Percentiles rank a stretch among this genome's conserved stretches.
Evolutionary conservation across 1,140 invertebrate genomes (phyloP).

Genomic region (Micrasema longulum): DNA sequence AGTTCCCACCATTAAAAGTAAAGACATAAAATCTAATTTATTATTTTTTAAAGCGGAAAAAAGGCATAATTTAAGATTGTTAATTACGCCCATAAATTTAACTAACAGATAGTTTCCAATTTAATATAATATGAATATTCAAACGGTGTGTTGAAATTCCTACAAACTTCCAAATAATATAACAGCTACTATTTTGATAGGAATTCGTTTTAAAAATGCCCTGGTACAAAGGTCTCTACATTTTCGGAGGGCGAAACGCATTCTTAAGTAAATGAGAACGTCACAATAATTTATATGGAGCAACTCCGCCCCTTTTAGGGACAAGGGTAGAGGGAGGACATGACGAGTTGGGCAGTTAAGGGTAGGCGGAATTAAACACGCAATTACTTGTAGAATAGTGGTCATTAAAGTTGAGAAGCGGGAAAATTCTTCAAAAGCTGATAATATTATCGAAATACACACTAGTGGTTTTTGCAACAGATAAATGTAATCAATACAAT

Average conservation of each 20-base stretch:
- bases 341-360: too few relatives aligned
- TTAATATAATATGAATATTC: too few relatives aligned
- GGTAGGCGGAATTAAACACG: slow-evolving; percentile 35
- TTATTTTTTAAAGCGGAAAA: too few relatives aligned
- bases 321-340: slow-evolving; percentile 3
- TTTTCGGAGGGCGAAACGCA: slow-evolving; percentile 36
- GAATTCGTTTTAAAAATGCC: slow-evolving; percentile 16
- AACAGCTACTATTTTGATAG: neutral
- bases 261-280: slow-evolving; percentile 48
- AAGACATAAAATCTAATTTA: too few relatives aligned
- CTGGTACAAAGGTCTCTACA: neutral
- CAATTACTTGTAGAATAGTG: slow-evolving; percentile 31
- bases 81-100: too few relatives aligned
- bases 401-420: slow-evolving; percentile 10
- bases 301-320: neutral
- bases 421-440: neutral
- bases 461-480: too few relatives aligned
- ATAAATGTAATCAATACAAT: too few relatives aligned
- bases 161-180: too few relatives aligned
- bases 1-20: too few relatives aligned
- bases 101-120: too few relatives aligned
- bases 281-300: slow-evolving; percentile 45
- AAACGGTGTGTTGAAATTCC: too few relatives aligned
- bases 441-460: slow-evolving; percentile 1
- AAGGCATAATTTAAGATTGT: too few relatives aligned